phyloP scores from a whole-genome alignment of 2,797 vertebrate genomes.

The Salmo trutta region DNA sequence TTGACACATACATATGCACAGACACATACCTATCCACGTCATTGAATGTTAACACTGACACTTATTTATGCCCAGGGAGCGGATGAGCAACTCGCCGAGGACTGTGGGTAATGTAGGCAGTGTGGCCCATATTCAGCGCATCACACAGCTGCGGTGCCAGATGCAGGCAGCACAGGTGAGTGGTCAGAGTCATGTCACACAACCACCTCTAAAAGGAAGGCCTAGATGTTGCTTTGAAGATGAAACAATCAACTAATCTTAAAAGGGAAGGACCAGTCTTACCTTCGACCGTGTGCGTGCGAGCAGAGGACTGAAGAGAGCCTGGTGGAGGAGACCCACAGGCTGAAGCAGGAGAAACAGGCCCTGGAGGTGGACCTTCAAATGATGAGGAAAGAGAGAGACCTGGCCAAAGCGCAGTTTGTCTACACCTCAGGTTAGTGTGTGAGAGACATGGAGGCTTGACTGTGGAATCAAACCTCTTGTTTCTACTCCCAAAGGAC shows the following conservation, averaged over 20 bases:
- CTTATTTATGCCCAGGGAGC: conserved; percentile 75
- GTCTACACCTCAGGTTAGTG: conserved; percentile 73
- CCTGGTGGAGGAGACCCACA: conserved; percentile 77
- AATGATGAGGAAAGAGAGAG: conserved; percentile 82
- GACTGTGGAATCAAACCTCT: background rate
- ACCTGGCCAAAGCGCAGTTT: conserved; percentile 77
- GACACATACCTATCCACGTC: background rate
- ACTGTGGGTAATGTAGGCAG: conserved; percentile 55
- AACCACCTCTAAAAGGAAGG: no score
- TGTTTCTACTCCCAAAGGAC: background rate
- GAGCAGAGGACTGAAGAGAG: conserved; percentile 78
- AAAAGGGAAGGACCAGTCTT: background rate
- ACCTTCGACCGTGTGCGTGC: background rate
- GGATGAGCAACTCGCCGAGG: conserved; percentile 65
- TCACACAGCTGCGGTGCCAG: conserved; percentile 80
- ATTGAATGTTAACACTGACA: background rate
- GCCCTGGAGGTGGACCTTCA: conserved; percentile 83
- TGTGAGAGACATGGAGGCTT: background rate
- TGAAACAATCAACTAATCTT: background rate
- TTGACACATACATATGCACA: conserved; percentile 8
- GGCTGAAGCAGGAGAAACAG: conserved; percentile 85
- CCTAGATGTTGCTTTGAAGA: background rate
- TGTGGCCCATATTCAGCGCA: conserved; percentile 68
- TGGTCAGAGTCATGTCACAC: background rate
- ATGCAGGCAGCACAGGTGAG: conserved; percentile 78